Evolutionary conservation across 2,797 vertebrate species (phyloP).

Genomic region (Gobionotothen gibberifrons): DNA sequence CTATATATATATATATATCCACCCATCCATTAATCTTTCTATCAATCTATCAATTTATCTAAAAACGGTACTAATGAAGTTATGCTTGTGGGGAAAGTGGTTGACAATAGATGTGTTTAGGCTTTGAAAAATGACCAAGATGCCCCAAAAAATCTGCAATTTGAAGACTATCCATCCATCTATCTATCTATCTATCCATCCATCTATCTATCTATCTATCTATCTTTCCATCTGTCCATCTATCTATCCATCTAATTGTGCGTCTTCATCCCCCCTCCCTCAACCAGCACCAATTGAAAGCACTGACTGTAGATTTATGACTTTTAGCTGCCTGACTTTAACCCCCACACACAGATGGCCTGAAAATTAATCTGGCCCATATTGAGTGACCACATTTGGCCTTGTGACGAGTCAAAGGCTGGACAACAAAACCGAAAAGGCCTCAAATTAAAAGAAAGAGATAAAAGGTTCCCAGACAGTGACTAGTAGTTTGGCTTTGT

Average conservation of each 20-base stretch:
- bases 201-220: slow-evolving; percentile 25
- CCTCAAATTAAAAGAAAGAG: slow-evolving; percentile 59
- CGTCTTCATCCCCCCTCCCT: slow-evolving; percentile 18
- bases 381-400: slow-evolving; percentile 80
- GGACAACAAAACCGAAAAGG: slow-evolving; percentile 75
- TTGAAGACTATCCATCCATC: not conserved
- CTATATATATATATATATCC: too few relatives aligned
- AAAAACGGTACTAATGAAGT: too few relatives aligned
- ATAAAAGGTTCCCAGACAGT: slow-evolving; percentile 79
- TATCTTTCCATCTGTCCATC: slow-evolving; percentile 19
- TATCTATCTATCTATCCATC: slow-evolving; percentile 13
- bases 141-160: too few relatives aligned
- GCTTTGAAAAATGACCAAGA: too few relatives aligned
- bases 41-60: not conserved
- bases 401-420: slow-evolving; percentile 75
- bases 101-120: too few relatives aligned
- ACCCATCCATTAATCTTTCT: not conserved
- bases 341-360: slow-evolving; percentile 75
- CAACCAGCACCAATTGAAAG: slow-evolving; percentile 54
- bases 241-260: slow-evolving; percentile 15
- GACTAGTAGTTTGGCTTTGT: slow-evolving; percentile 81
- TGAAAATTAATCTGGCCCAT: slow-evolving; percentile 76
- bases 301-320: slow-evolving; percentile 79
- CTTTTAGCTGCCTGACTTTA: slow-evolving; percentile 65
- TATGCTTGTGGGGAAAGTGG: too few relatives aligned